Evolutionary conservation across 2,888 invertebrate species (phyloP), one percentile per base, ranked within the genome.

Genomic region (Trachelus iudaicus): DNA sequence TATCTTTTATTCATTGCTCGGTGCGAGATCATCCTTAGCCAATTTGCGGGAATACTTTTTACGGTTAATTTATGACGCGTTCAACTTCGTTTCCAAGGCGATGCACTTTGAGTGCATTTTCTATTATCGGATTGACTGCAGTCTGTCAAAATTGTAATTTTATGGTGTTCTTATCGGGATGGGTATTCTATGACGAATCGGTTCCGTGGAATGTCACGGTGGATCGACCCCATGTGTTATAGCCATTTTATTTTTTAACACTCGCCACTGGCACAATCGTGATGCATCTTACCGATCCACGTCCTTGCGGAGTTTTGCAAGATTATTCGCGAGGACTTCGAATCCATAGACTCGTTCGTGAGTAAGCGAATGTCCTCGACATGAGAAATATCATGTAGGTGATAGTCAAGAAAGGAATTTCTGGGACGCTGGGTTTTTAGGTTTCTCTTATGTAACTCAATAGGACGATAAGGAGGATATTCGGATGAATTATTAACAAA

Each of bases 401-500:
- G 23, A 56, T 56, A 56, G 56, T 56, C 56, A 23, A 56, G 56
- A 56, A 15, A 56, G 56, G 56, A 56, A 56, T 56, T 0, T 9
- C 15, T 23, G 23, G 56, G 56, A 56, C 9, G 56, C 40, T 23
- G 35, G 37, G 6, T 9, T 56, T 15, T 56, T 56, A 23, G 56
- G 23, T 15, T 56, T 23, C 6, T 40, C 15, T 0, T 40, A 9
- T 6, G 23, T 40, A 1, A 0, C 23, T 40, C 4, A 1, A 40
- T 4, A 40, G 40, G 15, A 40, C 1, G 40, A 69, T 11, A 0
- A 12, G 35, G 12, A 12, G 37, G 37, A 37, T 71, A 31, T 23
- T 15, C 71, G n/a, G 13, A 13, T 4, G 71, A 31, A 71, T 77
- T 82, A 80, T 83, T 88, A 88, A 88, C 87, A 90, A 90, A 90